Evolutionary conservation across 2,797 vertebrate genomes (phyloP), one percentile per base, ranked within the genome.

Genomic region (Enteromius radiatus): DNA sequence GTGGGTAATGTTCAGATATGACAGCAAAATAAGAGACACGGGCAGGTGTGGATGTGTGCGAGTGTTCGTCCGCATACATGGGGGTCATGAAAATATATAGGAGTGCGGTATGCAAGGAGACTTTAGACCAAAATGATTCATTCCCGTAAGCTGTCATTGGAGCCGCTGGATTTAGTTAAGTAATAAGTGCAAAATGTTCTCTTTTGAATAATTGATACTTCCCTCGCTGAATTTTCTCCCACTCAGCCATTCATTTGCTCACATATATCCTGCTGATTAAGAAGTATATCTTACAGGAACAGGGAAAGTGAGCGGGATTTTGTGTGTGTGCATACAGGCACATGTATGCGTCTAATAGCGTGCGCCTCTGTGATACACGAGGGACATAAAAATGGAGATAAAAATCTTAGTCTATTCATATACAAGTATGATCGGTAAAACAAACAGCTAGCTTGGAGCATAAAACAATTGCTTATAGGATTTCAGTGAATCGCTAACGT

Each of bases 181-280:
- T 91, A 90, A 92, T 92, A 92, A 91, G 89, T 89, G 89, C 90
- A 91, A 91, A 91, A 91, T 91, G 87, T 91, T 92, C 88, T 64
- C 77, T 86, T 81, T 87, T 93, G 89, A 92, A 93, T 93, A 92
- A 93, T 92, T 92, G 91, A 93, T 93, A 84, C 81, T 74, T 87
- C 84, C 88, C 86, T 88, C 74, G 59, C 85, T 77, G 78, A 84
- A 84, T 89, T 88, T 88, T 87, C 86, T 82, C 85, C 87, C 86
- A 89, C 88, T 91, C 89, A 89, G 86, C 87, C 88, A 83, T 87
- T 91, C 90, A 91, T 92, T 92, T 92, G 88, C 85, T 88, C 88
- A 75, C 86, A 87, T 87, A 88, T 87, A 88, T 88, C 84, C 86
- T 92, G 90, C 90, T 92, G 92, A 92, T 93, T 87, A 92, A 91